These are phyloP conservation scores for Triplophysa bombifrons DNA, from an alignment of 2,797 vertebrate species.

Conservation along the genomic window DNA sequence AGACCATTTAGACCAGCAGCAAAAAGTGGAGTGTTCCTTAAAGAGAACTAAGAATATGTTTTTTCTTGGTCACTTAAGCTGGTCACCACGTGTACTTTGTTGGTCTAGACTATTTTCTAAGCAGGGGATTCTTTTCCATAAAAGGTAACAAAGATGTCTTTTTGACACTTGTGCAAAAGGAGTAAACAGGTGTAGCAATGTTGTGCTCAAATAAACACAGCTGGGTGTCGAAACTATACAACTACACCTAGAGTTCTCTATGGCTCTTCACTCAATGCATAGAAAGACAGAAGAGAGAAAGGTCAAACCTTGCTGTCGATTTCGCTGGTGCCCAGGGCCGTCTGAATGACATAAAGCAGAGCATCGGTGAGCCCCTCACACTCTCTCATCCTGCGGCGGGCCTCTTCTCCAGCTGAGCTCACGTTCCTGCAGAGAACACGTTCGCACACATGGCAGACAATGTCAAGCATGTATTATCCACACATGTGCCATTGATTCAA, in stretches of 20 bases:
- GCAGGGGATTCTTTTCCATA: too few relatives aligned
- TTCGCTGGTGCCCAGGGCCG: constrained; percentile 95
- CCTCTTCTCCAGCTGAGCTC: constrained; percentile 97
- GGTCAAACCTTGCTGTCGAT: constrained; percentile 98
- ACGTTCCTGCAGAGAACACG: constrained; percentile 85
- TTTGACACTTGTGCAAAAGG: too few relatives aligned
- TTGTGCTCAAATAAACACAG: too few relatives aligned
- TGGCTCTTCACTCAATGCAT: not conserved
- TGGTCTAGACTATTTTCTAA: too few relatives aligned
- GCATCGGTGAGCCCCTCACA: constrained; percentile 97
- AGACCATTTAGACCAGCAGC: too few relatives aligned
- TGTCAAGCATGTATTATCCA: constrained; percentile 17
- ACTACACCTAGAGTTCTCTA: not conserved
- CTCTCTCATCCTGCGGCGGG: constrained; percentile 95
- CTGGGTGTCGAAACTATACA: not conserved
- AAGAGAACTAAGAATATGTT: too few relatives aligned
- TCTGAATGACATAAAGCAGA: constrained; percentile 95
- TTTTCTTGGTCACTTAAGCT: too few relatives aligned
- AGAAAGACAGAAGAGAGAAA: constrained; percentile 17
- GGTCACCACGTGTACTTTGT: too few relatives aligned
- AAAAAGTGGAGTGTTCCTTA: too few relatives aligned
- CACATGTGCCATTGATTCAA: not conserved
- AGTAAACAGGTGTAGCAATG: too few relatives aligned
- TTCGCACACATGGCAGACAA: constrained; percentile 2
- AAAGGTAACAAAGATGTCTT: too few relatives aligned